These are phyloP conservation scores for Lycia hirtaria DNA, from an alignment of 2,888 invertebrate genomes.

Conservation along the genomic window DNA sequence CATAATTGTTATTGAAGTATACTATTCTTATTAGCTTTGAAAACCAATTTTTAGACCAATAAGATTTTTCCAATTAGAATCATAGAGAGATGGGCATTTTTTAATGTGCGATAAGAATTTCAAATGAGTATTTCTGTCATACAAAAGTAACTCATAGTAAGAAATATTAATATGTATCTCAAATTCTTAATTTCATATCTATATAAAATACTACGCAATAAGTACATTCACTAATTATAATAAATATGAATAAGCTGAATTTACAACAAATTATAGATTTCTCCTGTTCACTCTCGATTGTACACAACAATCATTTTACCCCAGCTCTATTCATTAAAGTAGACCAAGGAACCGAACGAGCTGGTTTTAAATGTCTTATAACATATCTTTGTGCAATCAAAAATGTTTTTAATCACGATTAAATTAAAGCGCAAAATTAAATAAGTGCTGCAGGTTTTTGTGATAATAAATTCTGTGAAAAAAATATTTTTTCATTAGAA, in stretches of 20 bases:
- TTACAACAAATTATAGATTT: background rate
- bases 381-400: conserved; percentile 39
- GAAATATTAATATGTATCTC: too few species aligned
- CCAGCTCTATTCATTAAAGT: conserved; percentile 77
- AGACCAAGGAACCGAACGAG: conserved; percentile 67
- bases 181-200: too few species aligned
- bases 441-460: conserved; percentile 41
- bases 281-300: conserved; percentile 47
- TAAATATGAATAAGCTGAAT: background rate
- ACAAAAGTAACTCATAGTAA: background rate
- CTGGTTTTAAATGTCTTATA: conserved; percentile 56
- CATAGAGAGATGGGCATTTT: background rate
- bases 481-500: conserved; percentile 78
- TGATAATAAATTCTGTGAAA: conserved; percentile 46
- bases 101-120: background rate
- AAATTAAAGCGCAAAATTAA: conserved; percentile 49
- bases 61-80: background rate
- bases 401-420: conserved; percentile 45
- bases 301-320: conserved; percentile 47
- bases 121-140: background rate
- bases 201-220: too few species aligned
- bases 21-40: too few species aligned
- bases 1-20: too few species aligned
- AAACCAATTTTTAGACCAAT: too few species aligned
- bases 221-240: too few species aligned